Percentiles rank a stretch among this genome's conserved stretches.
phyloP scores from a whole-genome alignment of 2,888 invertebrate species.

The Sarcophaga variegata region DNA sequence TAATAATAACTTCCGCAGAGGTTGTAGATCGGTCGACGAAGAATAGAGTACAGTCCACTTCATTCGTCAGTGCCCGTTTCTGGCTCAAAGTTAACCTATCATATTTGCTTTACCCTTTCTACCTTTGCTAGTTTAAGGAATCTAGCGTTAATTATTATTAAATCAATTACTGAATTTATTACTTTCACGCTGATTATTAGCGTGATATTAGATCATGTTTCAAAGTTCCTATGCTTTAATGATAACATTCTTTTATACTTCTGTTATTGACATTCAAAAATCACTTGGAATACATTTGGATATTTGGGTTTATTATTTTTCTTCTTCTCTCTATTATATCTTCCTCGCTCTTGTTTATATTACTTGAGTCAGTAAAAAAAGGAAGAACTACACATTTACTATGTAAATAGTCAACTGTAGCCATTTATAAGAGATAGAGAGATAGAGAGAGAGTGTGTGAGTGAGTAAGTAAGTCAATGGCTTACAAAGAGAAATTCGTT shows the following conservation, averaged over 20 bases:
- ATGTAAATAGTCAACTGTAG: not conserved
- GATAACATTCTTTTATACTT: not conserved
- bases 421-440: not conserved
- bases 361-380: conserved; percentile 14
- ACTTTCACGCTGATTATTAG: too few relatives aligned
- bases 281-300: not conserved
- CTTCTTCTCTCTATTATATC: not conserved
- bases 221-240: not conserved
- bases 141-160: too few relatives aligned
- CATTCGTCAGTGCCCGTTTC: too few relatives aligned
- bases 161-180: too few relatives aligned
- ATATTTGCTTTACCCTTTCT: too few relatives aligned
- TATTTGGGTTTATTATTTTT: conserved; percentile 15
- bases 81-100: too few relatives aligned
- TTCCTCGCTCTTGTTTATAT: not conserved
- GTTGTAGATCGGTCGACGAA: too few relatives aligned
- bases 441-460: not conserved
- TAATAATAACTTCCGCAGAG: too few relatives aligned
- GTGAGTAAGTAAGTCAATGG: not conserved
- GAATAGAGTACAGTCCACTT: too few relatives aligned
- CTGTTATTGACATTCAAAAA: conserved; percentile 24
- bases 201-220: not conserved
- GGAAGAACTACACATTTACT: not conserved
- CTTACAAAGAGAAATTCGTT: not conserved
- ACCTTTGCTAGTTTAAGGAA: too few relatives aligned